Evolutionary conservation across 1,140 invertebrate species (phyloP).

Genomic region (Geopemphigus sp.): DNA sequence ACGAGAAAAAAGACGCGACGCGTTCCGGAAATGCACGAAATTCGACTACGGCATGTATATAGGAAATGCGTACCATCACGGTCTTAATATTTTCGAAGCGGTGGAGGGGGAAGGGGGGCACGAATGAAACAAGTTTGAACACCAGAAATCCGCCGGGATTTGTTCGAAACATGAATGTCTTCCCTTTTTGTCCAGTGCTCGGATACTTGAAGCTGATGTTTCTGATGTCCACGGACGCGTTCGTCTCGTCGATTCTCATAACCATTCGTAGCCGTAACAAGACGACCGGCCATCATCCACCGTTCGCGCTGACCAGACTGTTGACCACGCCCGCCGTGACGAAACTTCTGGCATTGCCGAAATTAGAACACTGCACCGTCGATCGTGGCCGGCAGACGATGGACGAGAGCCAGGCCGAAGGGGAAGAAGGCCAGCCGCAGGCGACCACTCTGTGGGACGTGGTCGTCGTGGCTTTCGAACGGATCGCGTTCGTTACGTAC

Average conservation of each 20-base stretch:
- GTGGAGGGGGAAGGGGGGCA: no score
- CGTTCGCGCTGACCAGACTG: constrained; percentile 7
- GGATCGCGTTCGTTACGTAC: background rate
- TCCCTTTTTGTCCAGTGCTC: constrained; percentile 14
- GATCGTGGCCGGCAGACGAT: background rate
- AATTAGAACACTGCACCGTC: background rate
- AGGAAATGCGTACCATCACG: no score
- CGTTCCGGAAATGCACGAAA: no score
- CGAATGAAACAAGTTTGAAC: no score
- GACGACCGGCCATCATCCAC: background rate
- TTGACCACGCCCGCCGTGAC: constrained; percentile 13
- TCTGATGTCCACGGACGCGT: constrained; percentile 2
- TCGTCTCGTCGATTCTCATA: constrained; percentile 7
- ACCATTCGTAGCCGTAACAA: background rate
- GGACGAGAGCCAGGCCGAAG: no score
- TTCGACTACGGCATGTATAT: no score
- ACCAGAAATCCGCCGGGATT: no score
- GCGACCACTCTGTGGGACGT: constrained; percentile 16
- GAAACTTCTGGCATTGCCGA: background rate
- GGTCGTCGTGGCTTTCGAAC: background rate
- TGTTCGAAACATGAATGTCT: no score
- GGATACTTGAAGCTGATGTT: constrained; percentile 22
- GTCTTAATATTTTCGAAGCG: no score
- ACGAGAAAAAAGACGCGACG: no score
- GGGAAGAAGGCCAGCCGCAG: background rate